A percentile compares a stretch with the other conserved stretches of the same genome.
phyloP scores from a whole-genome alignment of 2,113 vertebrate species.

The Xerus inauris region DNA sequence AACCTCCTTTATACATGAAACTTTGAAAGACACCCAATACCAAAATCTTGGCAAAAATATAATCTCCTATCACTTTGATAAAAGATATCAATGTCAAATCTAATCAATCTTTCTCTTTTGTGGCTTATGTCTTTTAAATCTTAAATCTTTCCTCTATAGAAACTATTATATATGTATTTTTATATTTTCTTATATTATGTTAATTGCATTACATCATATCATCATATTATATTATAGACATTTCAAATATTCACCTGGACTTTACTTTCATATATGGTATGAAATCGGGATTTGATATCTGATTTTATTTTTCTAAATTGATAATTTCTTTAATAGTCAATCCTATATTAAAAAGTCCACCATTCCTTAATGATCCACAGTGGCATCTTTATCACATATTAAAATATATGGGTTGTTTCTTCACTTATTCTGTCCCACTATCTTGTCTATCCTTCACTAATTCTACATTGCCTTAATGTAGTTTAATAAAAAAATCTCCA shows the following conservation, averaged over 20 bases:
- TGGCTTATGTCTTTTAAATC: not conserved
- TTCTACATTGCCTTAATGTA: not conserved
- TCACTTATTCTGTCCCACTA: not conserved
- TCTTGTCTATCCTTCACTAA: not conserved
- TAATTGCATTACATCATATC: not conserved
- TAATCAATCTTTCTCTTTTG: conserved; percentile 19
- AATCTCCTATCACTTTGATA: not conserved
- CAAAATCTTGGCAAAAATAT: not conserved
- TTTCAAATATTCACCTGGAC: not conserved
- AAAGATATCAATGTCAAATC: not conserved
- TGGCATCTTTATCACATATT: not conserved
- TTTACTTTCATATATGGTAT: not conserved
- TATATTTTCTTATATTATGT: not conserved
- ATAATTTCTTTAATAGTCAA: not conserved
- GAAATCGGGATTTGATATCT: not conserved
- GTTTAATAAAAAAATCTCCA: not conserved
- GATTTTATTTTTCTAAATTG: not conserved
- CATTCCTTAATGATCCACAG: not conserved
- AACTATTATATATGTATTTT: not conserved
- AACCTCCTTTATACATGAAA: too few species aligned
- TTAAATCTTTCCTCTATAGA: not conserved
- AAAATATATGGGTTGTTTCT: not conserved
- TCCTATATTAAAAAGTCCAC: not conserved
- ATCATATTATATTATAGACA: not conserved
- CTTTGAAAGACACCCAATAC: not conserved